These are phyloP conservation scores for Rhinopithecus roxellana DNA, from an alignment of 2,113 vertebrate species.

Conservation along the genomic window DNA sequence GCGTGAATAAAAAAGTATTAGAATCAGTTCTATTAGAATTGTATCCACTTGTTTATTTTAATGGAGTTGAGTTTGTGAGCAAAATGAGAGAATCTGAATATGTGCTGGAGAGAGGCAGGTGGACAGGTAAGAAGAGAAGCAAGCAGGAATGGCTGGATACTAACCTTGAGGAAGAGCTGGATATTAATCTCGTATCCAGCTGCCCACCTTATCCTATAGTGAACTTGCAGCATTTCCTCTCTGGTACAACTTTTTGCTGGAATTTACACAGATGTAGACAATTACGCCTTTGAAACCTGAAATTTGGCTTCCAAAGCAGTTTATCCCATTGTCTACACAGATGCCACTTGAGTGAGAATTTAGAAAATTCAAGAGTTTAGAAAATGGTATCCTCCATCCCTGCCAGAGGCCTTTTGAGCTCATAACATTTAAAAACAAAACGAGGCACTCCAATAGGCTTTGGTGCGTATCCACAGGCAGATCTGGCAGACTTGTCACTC, in stretches of 20 bases:
- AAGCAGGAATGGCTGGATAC: fast-evolving
- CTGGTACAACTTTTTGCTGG: background rate
- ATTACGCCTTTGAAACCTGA: constrained; percentile 50
- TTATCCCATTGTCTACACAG: constrained; percentile 58
- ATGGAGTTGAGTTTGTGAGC: background rate
- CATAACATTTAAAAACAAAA: background rate
- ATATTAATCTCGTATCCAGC: background rate
- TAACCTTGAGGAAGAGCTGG: background rate
- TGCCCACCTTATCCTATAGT: background rate
- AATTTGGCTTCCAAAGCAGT: constrained; percentile 46
- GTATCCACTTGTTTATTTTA: background rate
- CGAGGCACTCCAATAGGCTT: background rate
- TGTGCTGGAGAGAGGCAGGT: no score
- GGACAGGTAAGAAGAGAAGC: background rate
- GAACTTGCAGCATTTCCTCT: background rate
- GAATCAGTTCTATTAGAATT: background rate
- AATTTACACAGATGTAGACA: constrained; percentile 72
- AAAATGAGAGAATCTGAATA: no score
- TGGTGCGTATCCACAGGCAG: background rate
- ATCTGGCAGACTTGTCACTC: background rate
- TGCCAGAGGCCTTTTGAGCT: background rate
- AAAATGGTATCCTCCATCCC: background rate
- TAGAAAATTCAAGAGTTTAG: constrained; percentile 36
- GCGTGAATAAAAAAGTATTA: background rate
- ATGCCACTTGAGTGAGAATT: constrained; percentile 51